A percentile compares a stretch with the other conserved stretches of the same genome.
Evolutionary conservation across 2,888 invertebrate genomes (phyloP).

Genomic region (Ethmia dodecea): DNA sequence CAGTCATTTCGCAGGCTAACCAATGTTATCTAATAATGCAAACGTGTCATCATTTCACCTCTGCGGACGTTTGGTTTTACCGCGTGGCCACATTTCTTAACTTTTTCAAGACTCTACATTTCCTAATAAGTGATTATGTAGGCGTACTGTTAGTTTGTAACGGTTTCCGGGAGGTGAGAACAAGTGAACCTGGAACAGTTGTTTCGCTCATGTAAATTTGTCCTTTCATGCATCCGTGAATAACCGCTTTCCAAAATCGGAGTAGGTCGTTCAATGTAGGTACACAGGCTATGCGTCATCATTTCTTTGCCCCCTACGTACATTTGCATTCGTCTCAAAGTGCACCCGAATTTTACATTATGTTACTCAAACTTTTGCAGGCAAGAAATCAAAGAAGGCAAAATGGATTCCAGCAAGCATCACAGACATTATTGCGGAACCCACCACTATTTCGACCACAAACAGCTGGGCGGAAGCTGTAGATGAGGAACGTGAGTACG

Average conservation of each 20-base stretch:
- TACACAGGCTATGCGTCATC: slow-evolving; percentile 58
- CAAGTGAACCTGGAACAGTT: slow-evolving; percentile 24
- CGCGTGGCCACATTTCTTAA: slow-evolving; percentile 74
- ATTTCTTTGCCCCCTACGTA: slow-evolving; percentile 39
- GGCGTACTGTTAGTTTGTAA: slow-evolving; percentile 21
- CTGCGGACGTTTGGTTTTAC: slow-evolving; percentile 74
- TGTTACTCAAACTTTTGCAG: slow-evolving; percentile 64
- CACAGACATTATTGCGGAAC: slow-evolving; percentile 88
- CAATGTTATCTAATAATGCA: slow-evolving; percentile 63
- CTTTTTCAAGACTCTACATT: slow-evolving; percentile 36
- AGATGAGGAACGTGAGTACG: slow-evolving; percentile 85
- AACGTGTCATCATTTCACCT: slow-evolving; percentile 76
- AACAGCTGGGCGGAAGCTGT: slow-evolving; percentile 90
- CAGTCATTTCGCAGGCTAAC: slow-evolving; percentile 22
- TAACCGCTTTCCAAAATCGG: slow-evolving; percentile 66
- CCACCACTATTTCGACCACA: slow-evolving; percentile 77
- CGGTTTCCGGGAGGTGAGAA: slow-evolving; percentile 24
- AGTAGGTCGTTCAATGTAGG: slow-evolving; percentile 63
- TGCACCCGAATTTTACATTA: slow-evolving; percentile 3
- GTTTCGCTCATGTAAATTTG: slow-evolving; percentile 26
- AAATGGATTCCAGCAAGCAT: slow-evolving; percentile 90
- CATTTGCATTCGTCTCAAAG: slow-evolving; percentile 18
- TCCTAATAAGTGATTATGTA: slow-evolving; percentile 22
- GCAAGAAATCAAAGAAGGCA: slow-evolving; percentile 90
- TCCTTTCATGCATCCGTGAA: slow-evolving; percentile 41